These are phyloP conservation scores for Melanchra persicariae DNA, from an alignment of 2,888 invertebrate genomes.

Conservation along the genomic window DNA sequence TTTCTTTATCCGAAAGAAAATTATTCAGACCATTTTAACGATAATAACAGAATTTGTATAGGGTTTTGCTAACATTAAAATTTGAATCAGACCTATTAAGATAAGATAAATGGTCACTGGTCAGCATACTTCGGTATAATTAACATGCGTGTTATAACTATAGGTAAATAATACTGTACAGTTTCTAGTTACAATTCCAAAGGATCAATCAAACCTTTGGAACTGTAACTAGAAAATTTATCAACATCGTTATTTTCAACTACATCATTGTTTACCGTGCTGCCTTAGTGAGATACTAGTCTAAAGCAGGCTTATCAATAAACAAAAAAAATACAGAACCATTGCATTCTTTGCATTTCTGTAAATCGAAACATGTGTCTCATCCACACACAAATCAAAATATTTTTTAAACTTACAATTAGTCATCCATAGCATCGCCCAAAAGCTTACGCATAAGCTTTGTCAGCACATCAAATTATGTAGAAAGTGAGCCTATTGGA, in stretches of 20 bases:
- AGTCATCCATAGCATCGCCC: slow-evolving; percentile 5
- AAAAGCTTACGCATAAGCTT: slow-evolving; percentile 29
- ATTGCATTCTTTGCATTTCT: background rate
- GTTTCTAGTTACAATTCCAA: too few species aligned
- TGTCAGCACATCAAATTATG: slow-evolving; percentile 43
- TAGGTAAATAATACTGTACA: too few species aligned
- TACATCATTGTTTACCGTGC: background rate
- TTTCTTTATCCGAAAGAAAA: slow-evolving; percentile 2
- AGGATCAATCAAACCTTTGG: too few species aligned
- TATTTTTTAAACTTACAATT: background rate
- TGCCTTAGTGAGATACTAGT: background rate
- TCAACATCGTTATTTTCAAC: background rate
- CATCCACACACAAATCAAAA: background rate
- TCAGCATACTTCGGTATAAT: too few species aligned
- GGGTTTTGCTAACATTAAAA: background rate
- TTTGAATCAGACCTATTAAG: background rate
- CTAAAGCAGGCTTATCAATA: background rate
- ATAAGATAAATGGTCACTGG: too few species aligned
- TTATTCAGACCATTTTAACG: too few species aligned
- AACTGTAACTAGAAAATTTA: too few species aligned
- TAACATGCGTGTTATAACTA: too few species aligned
- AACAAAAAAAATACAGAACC: background rate
- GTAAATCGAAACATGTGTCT: background rate
- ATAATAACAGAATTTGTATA: background rate
- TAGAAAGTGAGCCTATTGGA: slow-evolving; percentile 49